Base-by-base conservation (phyloP, 1,140 invertebrate species). In the Himalopsyche phryganea region DNA sequence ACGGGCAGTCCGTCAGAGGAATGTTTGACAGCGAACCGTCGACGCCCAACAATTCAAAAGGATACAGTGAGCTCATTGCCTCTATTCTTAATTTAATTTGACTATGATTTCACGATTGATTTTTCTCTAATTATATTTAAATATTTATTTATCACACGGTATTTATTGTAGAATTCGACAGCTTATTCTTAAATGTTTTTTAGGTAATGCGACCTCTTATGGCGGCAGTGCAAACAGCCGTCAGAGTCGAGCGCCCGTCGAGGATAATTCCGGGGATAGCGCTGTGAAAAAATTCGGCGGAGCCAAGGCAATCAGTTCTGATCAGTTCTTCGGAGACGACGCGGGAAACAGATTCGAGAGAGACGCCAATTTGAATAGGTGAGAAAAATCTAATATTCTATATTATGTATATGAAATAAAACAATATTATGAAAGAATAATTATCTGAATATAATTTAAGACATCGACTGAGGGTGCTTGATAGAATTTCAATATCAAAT, bases 221-320 rank as follows among this genome's bases (percentile, higher is more conserved):
- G 56, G 14, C 28, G n/a, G 38, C 36, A 51, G 59, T 52, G 38
- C 46, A 48, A 33, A 44, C 10, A 56, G 46, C 47, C 45, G 54
- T 20, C 55, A 50, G 14, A 38, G 50, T 11, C 54, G 35, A 13
- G 13, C 54, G 2, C 38, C 49, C 4, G 36, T n/a, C 14, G 35
- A 56, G 13, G 54, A 58, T 9, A 18, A 20, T 5, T 20, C 56
- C 13, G 51, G 46, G 9, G 38, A 50, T 14, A 85, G 88, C 58
- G 94, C 93, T 9, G 91, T 94, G 68, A 92, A 93, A 70, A 98
- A 98, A 78, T 98, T 98, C 74, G 94, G 92, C 17, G 87, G 89
- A 68, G 95, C 96, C 4, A 99, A 98, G 78, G 89, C 94, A 1
- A 99, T 99, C 66, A 98, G 94, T 54, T 98, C 96, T 0, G 93